These are phyloP conservation scores for Dicyrtomina minuta DNA, from an alignment of 2,888 invertebrate genomes.

Conservation along the genomic window DNA sequence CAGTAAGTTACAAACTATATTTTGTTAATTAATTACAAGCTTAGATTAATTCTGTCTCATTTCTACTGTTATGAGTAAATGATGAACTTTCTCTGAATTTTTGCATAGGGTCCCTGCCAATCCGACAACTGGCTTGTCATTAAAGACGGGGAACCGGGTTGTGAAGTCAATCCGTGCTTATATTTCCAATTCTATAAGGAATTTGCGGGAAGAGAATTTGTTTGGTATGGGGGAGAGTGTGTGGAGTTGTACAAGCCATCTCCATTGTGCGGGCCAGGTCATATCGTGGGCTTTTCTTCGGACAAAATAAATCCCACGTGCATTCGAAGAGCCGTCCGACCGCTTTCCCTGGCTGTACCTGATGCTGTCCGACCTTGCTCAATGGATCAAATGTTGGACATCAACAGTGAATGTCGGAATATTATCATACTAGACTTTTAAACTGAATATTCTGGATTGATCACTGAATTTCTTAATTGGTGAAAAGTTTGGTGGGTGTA, in stretches of 20 bases:
- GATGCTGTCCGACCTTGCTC: background rate
- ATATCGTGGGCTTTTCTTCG: background rate
- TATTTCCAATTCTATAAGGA: background rate
- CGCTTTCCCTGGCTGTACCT: background rate
- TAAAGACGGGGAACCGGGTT: background rate
- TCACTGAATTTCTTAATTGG: too few species aligned
- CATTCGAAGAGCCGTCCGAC: background rate
- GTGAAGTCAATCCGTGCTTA: conserved; percentile 12
- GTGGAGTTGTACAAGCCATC: background rate
- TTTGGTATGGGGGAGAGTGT: background rate
- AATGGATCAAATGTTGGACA: background rate
- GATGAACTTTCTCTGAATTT: background rate
- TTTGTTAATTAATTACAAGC: background rate
- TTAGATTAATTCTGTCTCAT: background rate
- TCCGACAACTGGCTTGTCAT: background rate
- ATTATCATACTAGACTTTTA: background rate
- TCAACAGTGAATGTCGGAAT: background rate
- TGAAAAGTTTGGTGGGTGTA: too few species aligned
- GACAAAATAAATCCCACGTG: background rate
- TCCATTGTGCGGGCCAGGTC: background rate
- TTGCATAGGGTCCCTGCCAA: conserved; percentile 10
- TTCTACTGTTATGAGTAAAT: background rate
- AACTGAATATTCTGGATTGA: too few species aligned
- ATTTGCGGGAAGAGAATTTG: background rate
- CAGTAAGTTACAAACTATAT: background rate